Evolutionary conservation across 2,888 invertebrate species (phyloP), one percentile per base, ranked within the genome.

Genomic region (Agrypnus murinus): DNA sequence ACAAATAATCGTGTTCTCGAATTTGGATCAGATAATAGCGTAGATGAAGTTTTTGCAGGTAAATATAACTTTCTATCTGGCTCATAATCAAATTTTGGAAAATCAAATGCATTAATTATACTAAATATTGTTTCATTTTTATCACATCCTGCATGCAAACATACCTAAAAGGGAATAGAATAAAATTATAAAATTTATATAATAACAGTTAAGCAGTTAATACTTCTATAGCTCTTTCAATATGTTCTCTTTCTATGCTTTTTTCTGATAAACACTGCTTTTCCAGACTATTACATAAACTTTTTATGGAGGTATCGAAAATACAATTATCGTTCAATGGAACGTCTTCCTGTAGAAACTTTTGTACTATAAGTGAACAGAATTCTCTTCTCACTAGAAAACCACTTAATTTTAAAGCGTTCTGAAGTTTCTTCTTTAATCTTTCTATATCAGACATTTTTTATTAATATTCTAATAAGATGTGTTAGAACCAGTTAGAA

Each of bases 101-200:
- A 90, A 62, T 92, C 90, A 81, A 94, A 96, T 0, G 94, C 93
- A 85, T 92, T 91, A 65, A 97, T 95, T 0, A 97, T 90, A 80
- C 89, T 91, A 14, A 96, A 88, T 0, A 94, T 83, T 0, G 93
- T 92, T 82, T 95, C 94, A 2, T 91, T 88, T 72, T 91, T 90
- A 80, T 92, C 91, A 17, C 90, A 85, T 10, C 91, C 90, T 38
- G 87, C 84, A 40, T 89, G 86, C 0, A 88, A 87, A 79, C 90
- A 90, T 78, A 90, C 90, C 86, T 87, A 77, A 80, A 55, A 40
- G n/a, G n/a, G n/a, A n/a, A n/a, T n/a, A n/a, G n/a, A n/a, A n/a
- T n/a, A n/a, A n/a, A n/a, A n/a, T n/a, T n/a, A n/a, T n/a, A n/a
- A n/a, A n/a, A n/a, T n/a, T n/a, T n/a, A n/a, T n/a, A n/a, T n/a